Base-by-base conservation (phyloP, 2,797 vertebrate genomes). In the Siniperca scherzeri region DNA sequence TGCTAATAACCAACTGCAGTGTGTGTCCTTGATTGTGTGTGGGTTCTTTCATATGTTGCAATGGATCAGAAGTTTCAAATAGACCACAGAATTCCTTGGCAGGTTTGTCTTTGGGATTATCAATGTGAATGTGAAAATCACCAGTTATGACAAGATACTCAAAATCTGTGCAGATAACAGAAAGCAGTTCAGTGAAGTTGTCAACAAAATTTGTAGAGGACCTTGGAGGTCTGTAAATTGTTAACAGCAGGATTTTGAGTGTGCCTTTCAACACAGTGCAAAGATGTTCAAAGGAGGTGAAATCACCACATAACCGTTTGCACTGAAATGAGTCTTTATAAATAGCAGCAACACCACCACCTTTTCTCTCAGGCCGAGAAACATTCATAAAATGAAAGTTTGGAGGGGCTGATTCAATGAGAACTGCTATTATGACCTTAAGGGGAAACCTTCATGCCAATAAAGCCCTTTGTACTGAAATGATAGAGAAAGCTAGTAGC, bases 81-180 rank as follows among this genome's bases (percentile, higher is more conserved):
- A 55, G 21, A 65, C 42, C 33, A 33, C 13, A 59, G 5, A 27
- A 27, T 30, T 46, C 36, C 64, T 12, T 27, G 17, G 7, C 46
- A 55, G 22, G 33, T 56, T 61, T 68, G 16, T 67, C 25, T 19
- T 30, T 25, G 30, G 22, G 44, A 44, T 74, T 61, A 69, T 62
- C 50, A 46, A 27, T 61, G 27, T 25, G 52, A 56, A 64, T 27
- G 40, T 46, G 25, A 19, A 64, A 69, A 70, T 53, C 2, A 22
- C 10, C 38, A 38, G 42, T 50, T 30, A 57, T 50, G 69, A 48
- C 27, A 9, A 67, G 27, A 53, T 16, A 69, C 27, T 69, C 16
- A 64, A 71, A 56, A 57, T 40, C 36, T 50, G 27, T 8, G 14
- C 19, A 36, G 33, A 40, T 3, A 17, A 56, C 50, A 56, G 48